Conservation (phyloP, 2,888 invertebrate genomes). For the Acanthococcus lagerstroemiae region DNA sequence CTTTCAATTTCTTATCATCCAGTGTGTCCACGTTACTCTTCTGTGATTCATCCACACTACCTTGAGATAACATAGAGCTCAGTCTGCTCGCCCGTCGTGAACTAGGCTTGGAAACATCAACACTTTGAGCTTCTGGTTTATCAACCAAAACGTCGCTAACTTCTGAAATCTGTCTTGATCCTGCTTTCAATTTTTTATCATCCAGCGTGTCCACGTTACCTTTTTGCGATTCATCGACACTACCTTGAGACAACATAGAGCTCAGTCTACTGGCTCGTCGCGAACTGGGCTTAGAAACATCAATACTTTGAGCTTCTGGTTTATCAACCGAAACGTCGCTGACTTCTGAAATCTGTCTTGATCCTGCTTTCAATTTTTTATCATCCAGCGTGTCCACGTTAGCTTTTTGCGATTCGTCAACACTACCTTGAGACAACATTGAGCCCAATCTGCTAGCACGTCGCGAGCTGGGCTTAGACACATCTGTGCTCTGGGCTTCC, state of each 20-base stretch:
- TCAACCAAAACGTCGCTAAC: not conserved
- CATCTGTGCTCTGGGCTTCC: too few relatives aligned
- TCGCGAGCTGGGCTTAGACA: not conserved
- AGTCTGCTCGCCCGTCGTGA: not conserved
- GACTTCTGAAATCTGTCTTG: too few relatives aligned
- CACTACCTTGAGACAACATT: not conserved
- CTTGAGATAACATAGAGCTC: not conserved
- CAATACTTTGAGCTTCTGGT: too few relatives aligned
- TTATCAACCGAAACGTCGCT: too few relatives aligned
- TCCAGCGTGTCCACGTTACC: too few relatives aligned
- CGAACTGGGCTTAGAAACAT: not conserved
- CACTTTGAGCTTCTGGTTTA: not conserved
- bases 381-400: too few relatives aligned
- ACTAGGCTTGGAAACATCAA: not conserved
- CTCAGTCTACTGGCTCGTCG: not conserved
- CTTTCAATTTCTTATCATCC: not conserved
- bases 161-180: not conserved
- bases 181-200: not conserved
- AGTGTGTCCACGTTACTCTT: not conserved
- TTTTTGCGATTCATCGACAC: not conserved
- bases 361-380: too few relatives aligned
- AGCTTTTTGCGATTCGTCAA: too few relatives aligned
- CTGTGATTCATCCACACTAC: slow-evolving; percentile 1
- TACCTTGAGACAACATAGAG: not conserved
- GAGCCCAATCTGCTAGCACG: not conserved